Evolutionary conservation across 2,888 invertebrate genomes (phyloP), one percentile per base, ranked within the genome.

Genomic region (Dryadula phaetusa): DNA sequence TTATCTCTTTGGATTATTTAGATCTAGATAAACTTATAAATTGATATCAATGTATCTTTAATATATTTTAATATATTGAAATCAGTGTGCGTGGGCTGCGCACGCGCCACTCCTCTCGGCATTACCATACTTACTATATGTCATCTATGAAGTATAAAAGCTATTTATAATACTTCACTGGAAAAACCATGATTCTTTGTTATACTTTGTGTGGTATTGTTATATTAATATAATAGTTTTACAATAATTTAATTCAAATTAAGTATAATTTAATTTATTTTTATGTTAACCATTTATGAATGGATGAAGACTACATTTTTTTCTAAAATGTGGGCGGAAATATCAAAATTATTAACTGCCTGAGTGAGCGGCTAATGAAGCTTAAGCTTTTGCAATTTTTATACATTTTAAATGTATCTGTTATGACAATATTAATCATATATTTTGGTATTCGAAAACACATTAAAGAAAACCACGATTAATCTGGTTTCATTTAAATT

Each of bases 71-170:
- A 60, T 60, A 25, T 42, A 44, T 60, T 76, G 28, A 76, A 76
- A 76, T 77, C 72, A 77, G 72, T 72, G 76, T 70, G 80, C 80
- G 86, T 85, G 82, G 86, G 86, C 74, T 74, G 81, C 81, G 84
- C 86, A 82, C 85, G 83, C 81, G 87, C 83, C 84, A 75, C 80
- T 77, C 82, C 85, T 79, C 77, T 79, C 75, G 71, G 74, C 64
- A 67, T 70, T 72, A 72, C 70, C 70, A 63, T 69, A 69, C 47
- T 66, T 69, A 69, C 47, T 66, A 66, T 67, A 65, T 68, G 70
- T 68, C 68, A 52, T 64, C 68, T 66, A 8, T 52, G 44, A 44
- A 22, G 25, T 52, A 42, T 64, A 64, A 66, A 66, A 62, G 40
- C 64, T 56, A 64, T 66, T 71, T 62, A 64, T 69, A 66, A 68